Conservation (phyloP, 1,140 invertebrate species). For the Probaryconus sp. region DNA sequence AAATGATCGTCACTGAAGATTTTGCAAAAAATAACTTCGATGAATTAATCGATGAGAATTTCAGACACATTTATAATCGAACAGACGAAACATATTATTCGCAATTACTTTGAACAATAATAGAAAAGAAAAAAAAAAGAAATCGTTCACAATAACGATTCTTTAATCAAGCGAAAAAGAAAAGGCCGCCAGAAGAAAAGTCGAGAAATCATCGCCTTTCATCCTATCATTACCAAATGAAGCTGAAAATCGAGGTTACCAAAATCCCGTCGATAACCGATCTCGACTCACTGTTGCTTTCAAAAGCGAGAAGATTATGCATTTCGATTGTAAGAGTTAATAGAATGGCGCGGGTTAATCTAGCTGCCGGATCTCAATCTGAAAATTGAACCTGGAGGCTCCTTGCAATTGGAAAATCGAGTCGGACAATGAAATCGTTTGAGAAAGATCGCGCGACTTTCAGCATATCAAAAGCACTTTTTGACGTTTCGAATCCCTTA, state of each 20-base stretch:
- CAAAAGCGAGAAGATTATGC: conserved; percentile 45
- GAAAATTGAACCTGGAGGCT: conserved; percentile 30
- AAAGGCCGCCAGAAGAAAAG: too few relatives aligned
- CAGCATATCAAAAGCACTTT: conserved; percentile 20
- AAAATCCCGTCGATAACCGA: conserved; percentile 30
- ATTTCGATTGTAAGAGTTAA: conserved; percentile 46
- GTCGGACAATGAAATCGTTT: conserved; percentile 50
- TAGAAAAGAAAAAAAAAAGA: too few relatives aligned
- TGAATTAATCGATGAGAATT: too few relatives aligned
- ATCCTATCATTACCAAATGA: too few relatives aligned
- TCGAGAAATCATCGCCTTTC: too few relatives aligned
- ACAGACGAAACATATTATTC: too few relatives aligned
- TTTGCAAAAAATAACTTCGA: too few relatives aligned
- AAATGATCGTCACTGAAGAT: too few relatives aligned
- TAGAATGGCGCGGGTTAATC: conserved; percentile 45
- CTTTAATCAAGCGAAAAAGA: too few relatives aligned
- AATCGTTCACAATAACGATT: too few relatives aligned
- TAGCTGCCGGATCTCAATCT: conserved; percentile 46
- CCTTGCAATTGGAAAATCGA: conserved; percentile 46
- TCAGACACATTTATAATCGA: too few relatives aligned
- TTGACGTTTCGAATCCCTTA: conserved; percentile 14
- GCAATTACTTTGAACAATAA: too few relatives aligned
- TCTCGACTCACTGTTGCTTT: conserved; percentile 29
- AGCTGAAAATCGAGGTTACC: not conserved
- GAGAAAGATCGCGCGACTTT: conserved; percentile 27